Evolutionary conservation across 2,888 invertebrate species (phyloP).

Genomic region (Tachina lurida): DNA sequence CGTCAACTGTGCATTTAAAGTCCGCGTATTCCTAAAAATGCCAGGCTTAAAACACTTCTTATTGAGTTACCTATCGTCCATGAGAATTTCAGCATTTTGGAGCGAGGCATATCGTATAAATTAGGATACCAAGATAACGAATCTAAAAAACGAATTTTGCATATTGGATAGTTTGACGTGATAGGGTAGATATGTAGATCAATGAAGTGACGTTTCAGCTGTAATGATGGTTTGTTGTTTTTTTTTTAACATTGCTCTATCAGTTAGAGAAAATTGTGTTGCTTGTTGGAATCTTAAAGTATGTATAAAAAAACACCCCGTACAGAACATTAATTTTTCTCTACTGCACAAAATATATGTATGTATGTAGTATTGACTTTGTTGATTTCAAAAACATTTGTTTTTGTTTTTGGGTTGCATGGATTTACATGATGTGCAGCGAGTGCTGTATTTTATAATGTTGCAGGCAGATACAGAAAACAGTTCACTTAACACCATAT

Average conservation of each 20-base stretch:
- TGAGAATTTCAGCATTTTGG: too few relatives aligned
- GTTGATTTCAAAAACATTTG: background rate
- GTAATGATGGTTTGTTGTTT: too few relatives aligned
- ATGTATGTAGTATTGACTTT: conserved; percentile 15
- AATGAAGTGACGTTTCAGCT: too few relatives aligned
- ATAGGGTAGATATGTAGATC: too few relatives aligned
- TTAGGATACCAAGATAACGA: too few relatives aligned
- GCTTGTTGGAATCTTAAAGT: background rate
- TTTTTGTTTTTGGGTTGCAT: conserved; percentile 26
- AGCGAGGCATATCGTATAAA: too few relatives aligned
- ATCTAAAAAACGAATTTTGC: too few relatives aligned
- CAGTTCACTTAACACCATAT: conserved; percentile 51
- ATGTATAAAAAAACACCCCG: background rate
- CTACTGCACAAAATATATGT: background rate
- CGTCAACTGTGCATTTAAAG: too few relatives aligned
- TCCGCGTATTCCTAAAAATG: too few relatives aligned
- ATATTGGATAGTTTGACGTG: too few relatives aligned
- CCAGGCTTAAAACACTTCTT: too few relatives aligned
- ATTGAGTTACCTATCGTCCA: too few relatives aligned
- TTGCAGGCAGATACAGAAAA: conserved; percentile 48
- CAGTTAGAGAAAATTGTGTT: background rate
- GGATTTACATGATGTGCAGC: background rate
- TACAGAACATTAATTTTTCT: conserved; percentile 32
- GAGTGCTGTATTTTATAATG: conserved; percentile 1
- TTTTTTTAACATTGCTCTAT: background rate